phyloP scores from a whole-genome alignment of 2,113 vertebrate species.

The Loxodonta africana region DNA sequence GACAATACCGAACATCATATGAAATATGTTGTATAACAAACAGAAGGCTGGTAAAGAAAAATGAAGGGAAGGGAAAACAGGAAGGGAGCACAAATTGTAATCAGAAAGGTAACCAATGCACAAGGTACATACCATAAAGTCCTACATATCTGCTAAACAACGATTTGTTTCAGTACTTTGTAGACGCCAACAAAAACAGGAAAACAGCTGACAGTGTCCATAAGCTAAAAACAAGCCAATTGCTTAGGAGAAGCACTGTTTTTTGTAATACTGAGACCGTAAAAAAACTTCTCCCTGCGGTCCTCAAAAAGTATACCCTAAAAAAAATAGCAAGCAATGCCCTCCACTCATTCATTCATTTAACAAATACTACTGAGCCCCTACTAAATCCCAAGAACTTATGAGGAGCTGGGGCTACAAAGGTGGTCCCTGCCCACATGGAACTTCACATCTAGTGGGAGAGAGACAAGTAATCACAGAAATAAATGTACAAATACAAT shows the following conservation, averaged over 20 bases:
- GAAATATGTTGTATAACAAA: background rate
- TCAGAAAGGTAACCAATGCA: background rate
- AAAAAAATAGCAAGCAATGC: background rate
- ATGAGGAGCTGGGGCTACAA: background rate
- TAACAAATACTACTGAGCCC: background rate
- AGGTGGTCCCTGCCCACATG: background rate
- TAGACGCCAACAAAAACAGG: background rate
- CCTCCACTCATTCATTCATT: background rate
- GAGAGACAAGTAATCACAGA: constrained; percentile 8
- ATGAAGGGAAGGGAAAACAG: background rate
- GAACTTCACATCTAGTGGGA: background rate
- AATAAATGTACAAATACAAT: background rate
- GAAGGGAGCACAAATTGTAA: background rate
- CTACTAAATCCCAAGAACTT: background rate
- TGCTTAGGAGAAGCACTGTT: background rate
- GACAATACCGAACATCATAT: background rate
- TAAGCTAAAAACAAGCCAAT: background rate
- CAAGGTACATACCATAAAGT: background rate
- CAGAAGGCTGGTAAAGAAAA: constrained; percentile 24
- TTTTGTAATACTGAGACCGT: background rate
- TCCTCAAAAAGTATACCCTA: background rate
- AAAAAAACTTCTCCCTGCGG: background rate
- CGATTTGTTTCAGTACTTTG: constrained; percentile 1
- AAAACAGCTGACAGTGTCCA: background rate
- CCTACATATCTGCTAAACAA: background rate